A percentile compares a stretch with the other conserved stretches of the same genome.
Evolutionary conservation across 2,797 vertebrate species (phyloP).

Genomic region (Rhinatrema bivittatum): DNA sequence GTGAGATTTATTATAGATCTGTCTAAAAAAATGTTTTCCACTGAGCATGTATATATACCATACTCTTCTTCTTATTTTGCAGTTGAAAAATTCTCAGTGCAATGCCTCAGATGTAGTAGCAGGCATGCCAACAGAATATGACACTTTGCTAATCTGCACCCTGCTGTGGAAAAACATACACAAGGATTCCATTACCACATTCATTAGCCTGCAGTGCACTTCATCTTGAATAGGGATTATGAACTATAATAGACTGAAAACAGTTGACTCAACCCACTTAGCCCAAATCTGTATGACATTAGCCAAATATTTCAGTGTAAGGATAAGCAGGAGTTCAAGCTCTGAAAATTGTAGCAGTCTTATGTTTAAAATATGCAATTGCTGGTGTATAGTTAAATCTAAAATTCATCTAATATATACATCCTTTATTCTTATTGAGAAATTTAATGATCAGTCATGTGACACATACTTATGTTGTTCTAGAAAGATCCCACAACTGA

Average conservation of each 20-base stretch:
- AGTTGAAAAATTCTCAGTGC: conserved; percentile 48
- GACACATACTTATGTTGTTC: not conserved
- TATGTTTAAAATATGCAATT: too few relatives aligned
- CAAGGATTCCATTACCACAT: conserved; percentile 84
- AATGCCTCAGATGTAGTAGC: conserved; percentile 53
- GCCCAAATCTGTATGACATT: conserved; percentile 62
- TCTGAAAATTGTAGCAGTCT: conserved; percentile 1
- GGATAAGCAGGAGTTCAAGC: conserved; percentile 39
- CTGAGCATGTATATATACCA: conserved; percentile 37
- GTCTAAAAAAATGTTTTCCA: conserved; percentile 27
- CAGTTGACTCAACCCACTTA: conserved; percentile 56
- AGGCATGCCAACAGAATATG: conserved; percentile 73
- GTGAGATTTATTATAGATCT: conserved; percentile 51
- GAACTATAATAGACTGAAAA: conserved; percentile 55
- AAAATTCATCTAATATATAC: too few relatives aligned
- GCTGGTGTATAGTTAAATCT: too few relatives aligned
- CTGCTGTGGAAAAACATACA: conserved; percentile 79
- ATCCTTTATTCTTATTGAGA: too few relatives aligned
- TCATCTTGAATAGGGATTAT: conserved; percentile 69
- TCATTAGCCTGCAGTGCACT: conserved; percentile 81
- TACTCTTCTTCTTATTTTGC: conserved; percentile 50
- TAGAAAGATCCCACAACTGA: conserved; percentile 3
- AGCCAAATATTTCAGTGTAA: conserved; percentile 50
- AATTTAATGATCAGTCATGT: too few relatives aligned
- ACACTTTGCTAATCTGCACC: conserved; percentile 89